phyloP scores from a whole-genome alignment of 2,797 vertebrate species.

The Jordanella pulchra region DNA sequence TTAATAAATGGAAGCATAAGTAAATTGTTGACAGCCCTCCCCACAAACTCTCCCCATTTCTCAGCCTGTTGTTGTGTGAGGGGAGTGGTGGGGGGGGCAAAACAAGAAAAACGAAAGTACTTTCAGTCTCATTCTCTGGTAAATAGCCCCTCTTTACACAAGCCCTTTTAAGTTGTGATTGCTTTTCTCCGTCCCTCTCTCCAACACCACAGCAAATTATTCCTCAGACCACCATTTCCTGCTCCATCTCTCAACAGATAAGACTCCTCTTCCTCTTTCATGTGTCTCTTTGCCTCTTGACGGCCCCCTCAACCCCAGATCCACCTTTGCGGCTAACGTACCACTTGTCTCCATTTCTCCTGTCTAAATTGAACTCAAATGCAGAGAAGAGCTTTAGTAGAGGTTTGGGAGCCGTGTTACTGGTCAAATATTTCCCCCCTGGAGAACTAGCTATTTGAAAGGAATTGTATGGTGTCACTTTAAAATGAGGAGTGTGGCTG shows the following conservation, averaged over 20 bases:
- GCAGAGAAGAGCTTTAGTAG: constrained; percentile 13
- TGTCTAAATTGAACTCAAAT: constrained; percentile 47
- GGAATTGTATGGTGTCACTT: constrained; percentile 5
- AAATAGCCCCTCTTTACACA: constrained; percentile 77
- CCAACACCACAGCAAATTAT: constrained; percentile 61
- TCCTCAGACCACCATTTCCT: constrained; percentile 74
- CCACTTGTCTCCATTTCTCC: constrained; percentile 8
- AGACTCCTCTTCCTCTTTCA: constrained; percentile 64
- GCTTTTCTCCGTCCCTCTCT: constrained; percentile 71
- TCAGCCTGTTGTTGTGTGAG: constrained; percentile 3
- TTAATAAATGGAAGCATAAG: constrained; percentile 56
- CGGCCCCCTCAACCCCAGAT: constrained; percentile 27
- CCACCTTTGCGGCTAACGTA: constrained; percentile 13
- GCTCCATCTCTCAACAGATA: constrained; percentile 65
- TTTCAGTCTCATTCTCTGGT: constrained; percentile 74
- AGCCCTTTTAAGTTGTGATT: constrained; percentile 75
- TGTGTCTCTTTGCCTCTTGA: constrained; percentile 61
- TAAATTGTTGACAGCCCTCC: constrained; percentile 46
- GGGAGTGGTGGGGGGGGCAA: neutral
- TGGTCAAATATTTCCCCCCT: constrained; percentile 35
- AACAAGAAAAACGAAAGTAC: constrained; percentile 59
- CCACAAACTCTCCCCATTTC: constrained; percentile 41
- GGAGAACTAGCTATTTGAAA: constrained; percentile 1
- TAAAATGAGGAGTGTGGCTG: neutral
- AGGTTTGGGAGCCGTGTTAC: constrained; percentile 20